These are phyloP conservation scores for Philopotamus ludificatus DNA, from an alignment of 1,140 invertebrate species.

Conservation along the genomic window DNA sequence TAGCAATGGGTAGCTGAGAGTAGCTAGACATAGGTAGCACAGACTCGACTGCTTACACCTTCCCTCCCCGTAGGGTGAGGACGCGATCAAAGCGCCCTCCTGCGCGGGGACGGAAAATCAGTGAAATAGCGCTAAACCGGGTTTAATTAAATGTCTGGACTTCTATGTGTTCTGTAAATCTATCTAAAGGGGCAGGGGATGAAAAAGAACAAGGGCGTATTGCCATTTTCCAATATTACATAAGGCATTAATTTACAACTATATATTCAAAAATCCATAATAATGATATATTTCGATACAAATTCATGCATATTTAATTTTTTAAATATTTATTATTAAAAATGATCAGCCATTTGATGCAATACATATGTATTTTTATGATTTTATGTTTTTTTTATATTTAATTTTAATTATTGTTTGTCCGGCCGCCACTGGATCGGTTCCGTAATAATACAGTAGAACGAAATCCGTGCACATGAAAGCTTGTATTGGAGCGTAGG, in stretches of 20 bases:
- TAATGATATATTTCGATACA: no score
- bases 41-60: slow-evolving; percentile 23
- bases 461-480: slow-evolving; percentile 43
- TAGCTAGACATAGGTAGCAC: neutral
- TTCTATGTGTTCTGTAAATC: slow-evolving; percentile 43
- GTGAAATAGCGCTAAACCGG: slow-evolving; percentile 43
- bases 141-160: slow-evolving; percentile 44
- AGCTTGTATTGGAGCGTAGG: slow-evolving; percentile 42
- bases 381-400: no score
- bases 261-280: no score
- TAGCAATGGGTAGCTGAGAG: no score
- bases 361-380: no score
- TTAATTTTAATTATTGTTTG: no score
- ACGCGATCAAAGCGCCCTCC: slow-evolving; percentile 33
- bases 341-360: no score
- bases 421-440: slow-evolving; percentile 27
- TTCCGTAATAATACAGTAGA: slow-evolving; percentile 41
- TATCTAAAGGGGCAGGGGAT: slow-evolving; percentile 31
- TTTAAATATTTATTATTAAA: no score
- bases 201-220: slow-evolving; percentile 19
- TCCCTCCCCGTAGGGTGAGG: slow-evolving; percentile 15
- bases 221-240: no score
- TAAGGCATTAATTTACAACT: no score
- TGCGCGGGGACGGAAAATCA: slow-evolving; percentile 38
- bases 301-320: no score